Percentiles rank a stretch among this genome's conserved stretches.
Conservation (phyloP, 1,140 invertebrate genomes). For the Zaprionus vittiger region DNA sequence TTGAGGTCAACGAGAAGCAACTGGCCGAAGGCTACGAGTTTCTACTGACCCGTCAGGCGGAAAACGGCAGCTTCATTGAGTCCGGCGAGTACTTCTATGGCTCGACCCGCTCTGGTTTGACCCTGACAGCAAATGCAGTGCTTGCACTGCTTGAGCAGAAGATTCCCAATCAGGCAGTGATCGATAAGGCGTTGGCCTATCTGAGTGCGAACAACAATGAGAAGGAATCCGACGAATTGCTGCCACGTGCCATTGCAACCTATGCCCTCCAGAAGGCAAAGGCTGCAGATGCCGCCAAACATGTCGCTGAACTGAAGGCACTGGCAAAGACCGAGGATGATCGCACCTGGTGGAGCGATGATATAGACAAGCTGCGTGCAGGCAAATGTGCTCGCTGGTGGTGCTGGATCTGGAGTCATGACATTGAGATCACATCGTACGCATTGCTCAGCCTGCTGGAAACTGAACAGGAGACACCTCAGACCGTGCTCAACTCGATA, state of each 20-base stretch:
- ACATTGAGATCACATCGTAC: conserved; percentile 92
- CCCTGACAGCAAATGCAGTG: conserved; percentile 91
- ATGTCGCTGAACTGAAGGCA: conserved; percentile 54
- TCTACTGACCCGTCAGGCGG: conserved; percentile 90
- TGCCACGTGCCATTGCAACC: conserved; percentile 90
- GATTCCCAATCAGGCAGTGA: conserved; percentile 53
- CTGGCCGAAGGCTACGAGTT: conserved; percentile 91
- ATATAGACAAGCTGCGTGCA: conserved; percentile 89
- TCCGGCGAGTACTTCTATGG: conserved; percentile 89
- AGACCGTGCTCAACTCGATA: conserved; percentile 85
- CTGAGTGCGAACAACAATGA: conserved; percentile 85
- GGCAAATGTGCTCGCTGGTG: conserved; percentile 87
- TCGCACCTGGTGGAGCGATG: conserved; percentile 85
- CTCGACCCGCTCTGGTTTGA: conserved; percentile 85
- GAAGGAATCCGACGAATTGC: conserved; percentile 86
- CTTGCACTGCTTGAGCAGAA: conserved; percentile 91
- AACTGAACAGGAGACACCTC: conserved; percentile 78
- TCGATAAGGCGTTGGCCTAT: conserved; percentile 84
- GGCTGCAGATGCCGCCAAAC: conserved; percentile 84
- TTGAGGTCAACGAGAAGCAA: conserved; percentile 91
- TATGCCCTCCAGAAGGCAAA: conserved; percentile 91
- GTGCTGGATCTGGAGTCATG: conserved; percentile 85
- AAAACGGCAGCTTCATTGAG: conserved; percentile 94
- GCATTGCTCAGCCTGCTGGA: conserved; percentile 88
- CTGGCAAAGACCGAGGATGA: conserved; percentile 68